phyloP scores from a whole-genome alignment of 2,888 invertebrate genomes.

The Drosophila seclusa region DNA sequence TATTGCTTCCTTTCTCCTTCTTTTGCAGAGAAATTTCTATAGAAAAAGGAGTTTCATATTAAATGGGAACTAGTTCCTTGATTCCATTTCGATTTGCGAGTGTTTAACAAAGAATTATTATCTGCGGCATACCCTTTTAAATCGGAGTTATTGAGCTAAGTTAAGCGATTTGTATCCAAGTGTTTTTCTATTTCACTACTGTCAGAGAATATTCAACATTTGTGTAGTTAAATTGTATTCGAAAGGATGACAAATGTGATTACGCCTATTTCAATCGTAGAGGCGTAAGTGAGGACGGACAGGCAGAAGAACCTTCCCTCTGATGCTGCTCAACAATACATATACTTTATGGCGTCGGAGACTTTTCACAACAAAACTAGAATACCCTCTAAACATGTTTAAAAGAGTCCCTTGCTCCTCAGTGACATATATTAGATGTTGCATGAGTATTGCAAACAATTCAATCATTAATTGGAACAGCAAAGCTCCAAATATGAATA shows the following conservation, averaged over 20 bases:
- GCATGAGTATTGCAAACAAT: neutral
- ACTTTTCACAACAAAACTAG: neutral
- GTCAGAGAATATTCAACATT: neutral
- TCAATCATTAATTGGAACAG: neutral
- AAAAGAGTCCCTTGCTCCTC: neutral
- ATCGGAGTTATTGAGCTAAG: neutral
- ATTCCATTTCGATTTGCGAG: slow-evolving; percentile 26
- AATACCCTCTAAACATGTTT: neutral
- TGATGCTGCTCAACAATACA: neutral
- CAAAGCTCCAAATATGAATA: neutral
- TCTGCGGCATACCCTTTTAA: neutral
- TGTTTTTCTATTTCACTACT: neutral
- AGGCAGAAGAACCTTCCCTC: neutral
- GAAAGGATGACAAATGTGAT: neutral
- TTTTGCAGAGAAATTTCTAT: slow-evolving; percentile 22
- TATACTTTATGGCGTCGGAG: neutral
- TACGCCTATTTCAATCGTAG: neutral
- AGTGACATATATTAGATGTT: neutral
- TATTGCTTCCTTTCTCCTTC: slow-evolving; percentile 11
- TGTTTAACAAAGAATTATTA: slow-evolving; percentile 3
- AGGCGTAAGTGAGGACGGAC: neutral
- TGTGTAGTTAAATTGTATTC: neutral
- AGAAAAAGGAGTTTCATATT: slow-evolving; percentile 21
- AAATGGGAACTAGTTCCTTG: slow-evolving; percentile 37
- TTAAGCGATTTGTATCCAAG: neutral